phyloP scores from a whole-genome alignment of 1,140 invertebrate genomes.

The Tenebrio molitor region DNA sequence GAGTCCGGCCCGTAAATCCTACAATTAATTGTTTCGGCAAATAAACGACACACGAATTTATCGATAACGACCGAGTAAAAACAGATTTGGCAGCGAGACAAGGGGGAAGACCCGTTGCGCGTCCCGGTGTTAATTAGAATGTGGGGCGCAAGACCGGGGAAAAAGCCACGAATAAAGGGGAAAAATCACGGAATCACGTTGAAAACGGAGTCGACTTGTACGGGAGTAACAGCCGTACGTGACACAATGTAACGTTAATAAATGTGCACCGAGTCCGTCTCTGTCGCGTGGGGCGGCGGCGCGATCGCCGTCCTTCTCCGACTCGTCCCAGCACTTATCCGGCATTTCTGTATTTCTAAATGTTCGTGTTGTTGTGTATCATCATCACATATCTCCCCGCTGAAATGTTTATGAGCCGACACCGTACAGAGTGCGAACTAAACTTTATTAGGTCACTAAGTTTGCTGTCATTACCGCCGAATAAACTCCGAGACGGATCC shows the following conservation, averaged over 20 bases:
- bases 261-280: slow-evolving; percentile 15
- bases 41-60: slow-evolving; percentile 29
- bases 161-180: slow-evolving; percentile 6
- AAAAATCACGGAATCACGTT: slow-evolving; percentile 43
- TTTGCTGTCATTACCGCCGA: slow-evolving; percentile 1
- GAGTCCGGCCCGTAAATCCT: slow-evolving; percentile 8
- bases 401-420: slow-evolving; percentile 31
- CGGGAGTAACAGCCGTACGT: slow-evolving; percentile 42
- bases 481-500: too few species aligned
- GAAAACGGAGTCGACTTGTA: slow-evolving; percentile 34
- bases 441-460: slow-evolving; percentile 41
- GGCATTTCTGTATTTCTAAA: slow-evolving; percentile 21
- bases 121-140: slow-evolving; percentile 21
- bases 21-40: slow-evolving; percentile 28
- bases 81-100: not conserved
- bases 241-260: slow-evolving; percentile 45
- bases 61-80: slow-evolving; percentile 11
- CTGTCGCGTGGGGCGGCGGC: not conserved
- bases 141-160: not conserved
- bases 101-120: not conserved
- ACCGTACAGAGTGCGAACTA: slow-evolving; percentile 4
- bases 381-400: slow-evolving; percentile 40
- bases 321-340: slow-evolving; percentile 1
- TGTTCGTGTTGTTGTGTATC: slow-evolving; percentile 37
- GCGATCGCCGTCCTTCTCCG: not conserved